Evolutionary conservation across 1,140 invertebrate genomes (phyloP).

Genomic region (Phenacoccus solenopsis): DNA sequence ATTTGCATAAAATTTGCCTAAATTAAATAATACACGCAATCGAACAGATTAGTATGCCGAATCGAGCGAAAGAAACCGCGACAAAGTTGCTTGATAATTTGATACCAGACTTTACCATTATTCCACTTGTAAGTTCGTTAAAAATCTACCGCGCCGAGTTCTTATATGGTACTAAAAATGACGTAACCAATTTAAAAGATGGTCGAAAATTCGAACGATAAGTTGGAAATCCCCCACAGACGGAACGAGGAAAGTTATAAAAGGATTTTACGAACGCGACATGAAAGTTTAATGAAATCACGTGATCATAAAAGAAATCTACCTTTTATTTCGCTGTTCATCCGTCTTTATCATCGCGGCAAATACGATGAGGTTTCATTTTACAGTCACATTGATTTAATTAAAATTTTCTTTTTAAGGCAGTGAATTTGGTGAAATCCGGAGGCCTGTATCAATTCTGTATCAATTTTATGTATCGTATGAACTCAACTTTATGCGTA

Average conservation of each 20-base stretch:
- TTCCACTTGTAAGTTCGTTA: not conserved
- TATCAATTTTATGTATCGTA: too few relatives aligned
- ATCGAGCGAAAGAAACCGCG: not conserved
- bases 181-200: not conserved
- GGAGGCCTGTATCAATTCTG: too few relatives aligned
- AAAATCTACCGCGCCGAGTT: not conserved
- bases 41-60: not conserved
- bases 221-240: not conserved
- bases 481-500: not conserved
- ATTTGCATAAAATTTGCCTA: not conserved
- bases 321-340: not conserved
- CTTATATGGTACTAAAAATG: not conserved
- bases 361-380: not conserved
- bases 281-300: slow-evolving; percentile 14
- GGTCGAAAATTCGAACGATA: slow-evolving; percentile 11
- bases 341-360: too few relatives aligned
- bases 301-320: not conserved
- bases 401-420: too few relatives aligned
- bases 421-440: too few relatives aligned
- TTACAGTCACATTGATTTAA: too few relatives aligned
- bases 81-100: not conserved
- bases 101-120: not conserved
- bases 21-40: not conserved
- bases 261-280: slow-evolving; percentile 10
- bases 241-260: slow-evolving; percentile 9